These are phyloP conservation scores for Empis livida DNA, from an alignment of 2,888 invertebrate species.

Conservation along the genomic window DNA sequence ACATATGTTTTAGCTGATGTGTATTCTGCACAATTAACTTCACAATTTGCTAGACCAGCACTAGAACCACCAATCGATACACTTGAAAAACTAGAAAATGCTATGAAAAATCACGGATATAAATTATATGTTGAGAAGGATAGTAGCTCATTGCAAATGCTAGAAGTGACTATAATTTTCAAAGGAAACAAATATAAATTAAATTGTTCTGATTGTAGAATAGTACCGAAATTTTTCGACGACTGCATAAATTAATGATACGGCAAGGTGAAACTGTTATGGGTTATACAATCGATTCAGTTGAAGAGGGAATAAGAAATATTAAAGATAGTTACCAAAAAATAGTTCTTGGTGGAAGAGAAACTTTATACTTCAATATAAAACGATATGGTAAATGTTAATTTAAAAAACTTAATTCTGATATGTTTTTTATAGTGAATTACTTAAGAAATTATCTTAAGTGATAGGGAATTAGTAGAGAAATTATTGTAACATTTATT, in stretches of 20 bases:
- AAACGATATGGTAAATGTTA: slow-evolving; percentile 64
- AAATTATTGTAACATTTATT: too few species aligned
- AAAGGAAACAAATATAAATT: neutral
- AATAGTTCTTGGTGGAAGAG: slow-evolving; percentile 58
- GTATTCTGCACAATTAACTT: slow-evolving; percentile 66
- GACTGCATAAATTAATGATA: slow-evolving; percentile 54
- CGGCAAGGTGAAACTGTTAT: slow-evolving; percentile 33
- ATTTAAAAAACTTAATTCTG: too few species aligned
- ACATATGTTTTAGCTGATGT: slow-evolving; percentile 68
- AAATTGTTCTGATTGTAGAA: slow-evolving; percentile 38
- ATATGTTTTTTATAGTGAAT: too few species aligned
- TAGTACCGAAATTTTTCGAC: slow-evolving; percentile 60
- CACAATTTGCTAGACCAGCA: slow-evolving; percentile 57
- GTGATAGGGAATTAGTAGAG: too few species aligned
- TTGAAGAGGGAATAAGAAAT: slow-evolving; percentile 55
- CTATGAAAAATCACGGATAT: slow-evolving; percentile 50
- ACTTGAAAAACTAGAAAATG: slow-evolving; percentile 48
- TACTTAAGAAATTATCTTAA: too few species aligned
- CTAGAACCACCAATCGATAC: slow-evolving; percentile 55
- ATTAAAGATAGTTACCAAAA: slow-evolving; percentile 47
- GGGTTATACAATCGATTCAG: slow-evolving; percentile 50
- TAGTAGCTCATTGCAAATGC: slow-evolving; percentile 55
- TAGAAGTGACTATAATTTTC: slow-evolving; percentile 42
- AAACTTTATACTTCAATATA: slow-evolving; percentile 62
- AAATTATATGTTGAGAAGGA: slow-evolving; percentile 58